Evolutionary conservation across 2,888 invertebrate species (phyloP), one percentile per base, ranked within the genome.

Genomic region (Hermaeophaga mercurialis): DNA sequence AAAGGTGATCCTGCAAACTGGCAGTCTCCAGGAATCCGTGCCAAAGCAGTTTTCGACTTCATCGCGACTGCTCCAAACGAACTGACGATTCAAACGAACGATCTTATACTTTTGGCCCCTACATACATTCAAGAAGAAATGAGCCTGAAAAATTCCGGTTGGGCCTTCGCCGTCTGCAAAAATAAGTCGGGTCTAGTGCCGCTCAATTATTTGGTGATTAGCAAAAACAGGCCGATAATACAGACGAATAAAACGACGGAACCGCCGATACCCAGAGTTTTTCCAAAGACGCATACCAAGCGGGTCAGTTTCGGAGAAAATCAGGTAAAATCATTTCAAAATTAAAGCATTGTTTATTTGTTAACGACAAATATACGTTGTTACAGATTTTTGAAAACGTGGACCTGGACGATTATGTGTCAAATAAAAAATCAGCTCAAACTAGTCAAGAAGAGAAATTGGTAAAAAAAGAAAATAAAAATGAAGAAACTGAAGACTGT

Each of bases 51-150:
- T 11, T 89, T 88, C 76, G 86, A 90, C 72, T 96, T 94, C 78
- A 80, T 82, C 50, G 89, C 88, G 0, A 81, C 84, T 1, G 82
- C 82, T 9, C 83, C 85, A 0, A 85, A 89, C 59, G 97, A 97
- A 77, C 75, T 97, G 22, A 85, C 86, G 61, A 83, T 97, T 70
- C 80, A 81, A 62, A 81, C 85, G 49, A 92, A 93, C 61, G 91
- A 95, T 70, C 82, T 84, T 26, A 77, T 97, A 4, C 81, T 85
- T 53, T 79, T 97, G 7, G 96, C 96, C 0, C 96, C 96, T 0
- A 83, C 86, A 72, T 87, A 89, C 63, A 80, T 93, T 17, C 96
- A 97, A 77, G 82, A 84, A 66, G 81, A 82, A 36, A 78, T 82
- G 63, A 66, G 81, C 8, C 75, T 88, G 2, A 82, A 85, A 71